A percentile compares a stretch with the other conserved stretches of the same genome.
phyloP scores from a whole-genome alignment of 37 sponge, comb jelly and placozoan species.

The Geodia barretti region DNA sequence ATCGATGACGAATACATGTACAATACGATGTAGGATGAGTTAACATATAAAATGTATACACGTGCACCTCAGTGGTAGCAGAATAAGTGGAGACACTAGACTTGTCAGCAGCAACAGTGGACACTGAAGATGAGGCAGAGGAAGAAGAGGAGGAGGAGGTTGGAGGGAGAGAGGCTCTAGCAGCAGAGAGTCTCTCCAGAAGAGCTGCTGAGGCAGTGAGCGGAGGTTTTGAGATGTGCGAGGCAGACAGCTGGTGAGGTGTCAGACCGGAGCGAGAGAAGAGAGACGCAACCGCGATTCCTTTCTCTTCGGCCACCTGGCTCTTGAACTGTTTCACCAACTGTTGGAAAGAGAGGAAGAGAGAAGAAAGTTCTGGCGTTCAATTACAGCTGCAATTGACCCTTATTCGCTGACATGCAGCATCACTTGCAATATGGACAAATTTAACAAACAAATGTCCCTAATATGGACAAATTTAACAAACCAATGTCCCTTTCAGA shows the following conservation, averaged over 20 bases:
- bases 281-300: constrained; percentile 29
- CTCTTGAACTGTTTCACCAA: constrained; percentile 53
- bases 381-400: too few relatives aligned
- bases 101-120: constrained; percentile 10
- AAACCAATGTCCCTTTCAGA: too few relatives aligned
- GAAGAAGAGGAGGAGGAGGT: not conserved
- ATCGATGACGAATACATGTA: too few relatives aligned
- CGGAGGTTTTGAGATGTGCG: not conserved
- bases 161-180: not conserved
- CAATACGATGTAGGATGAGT: too few relatives aligned
- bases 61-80: too few relatives aligned
- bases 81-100: not conserved
- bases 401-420: too few relatives aligned
- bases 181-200: constrained; percentile 2
- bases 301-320: constrained; percentile 42
- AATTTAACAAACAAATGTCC: too few relatives aligned
- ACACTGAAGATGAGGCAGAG: not conserved
- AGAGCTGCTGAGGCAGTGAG: not conserved
- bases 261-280: not conserved
- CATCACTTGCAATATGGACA: too few relatives aligned
- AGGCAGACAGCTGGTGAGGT: not conserved
- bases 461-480: too few relatives aligned
- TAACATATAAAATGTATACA: too few relatives aligned
- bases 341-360: constrained; percentile 21
- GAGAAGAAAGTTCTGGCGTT: too few relatives aligned